These are phyloP conservation scores for Halcyon leucocephala DNA, from an alignment of 2,797 vertebrate species.

Conservation along the genomic window DNA sequence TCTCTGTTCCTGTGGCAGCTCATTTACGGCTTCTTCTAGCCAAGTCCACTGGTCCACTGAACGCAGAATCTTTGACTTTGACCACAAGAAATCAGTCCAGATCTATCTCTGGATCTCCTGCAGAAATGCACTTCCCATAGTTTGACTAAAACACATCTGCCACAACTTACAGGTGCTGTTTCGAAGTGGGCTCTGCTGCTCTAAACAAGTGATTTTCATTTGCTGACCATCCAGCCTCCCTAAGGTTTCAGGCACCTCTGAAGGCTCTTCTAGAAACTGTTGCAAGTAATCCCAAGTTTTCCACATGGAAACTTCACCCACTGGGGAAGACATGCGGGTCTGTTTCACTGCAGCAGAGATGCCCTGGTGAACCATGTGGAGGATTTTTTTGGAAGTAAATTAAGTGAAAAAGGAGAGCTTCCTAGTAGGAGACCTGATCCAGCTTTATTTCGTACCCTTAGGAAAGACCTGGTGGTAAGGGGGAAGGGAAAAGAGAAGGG, in stretches of 20 bases:
- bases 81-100: not conserved
- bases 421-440: not conserved
- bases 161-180: fast-evolving
- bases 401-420: not conserved
- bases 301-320: no score
- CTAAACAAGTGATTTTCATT: not conserved
- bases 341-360: not conserved
- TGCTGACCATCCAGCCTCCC: not conserved
- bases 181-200: not conserved
- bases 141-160: fast-evolving
- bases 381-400: not conserved
- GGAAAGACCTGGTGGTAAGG: not conserved
- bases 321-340: not conserved
- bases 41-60: not conserved
- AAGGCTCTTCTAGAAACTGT: not conserved
- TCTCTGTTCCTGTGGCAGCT: not conserved
- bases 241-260: not conserved
- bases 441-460: not conserved
- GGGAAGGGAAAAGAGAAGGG: not conserved
- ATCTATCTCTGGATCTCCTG: not conserved
- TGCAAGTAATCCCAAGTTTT: not conserved
- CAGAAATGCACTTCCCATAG: not conserved
- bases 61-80: not conserved
- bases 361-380: fast-evolving
- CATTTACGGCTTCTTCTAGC: not conserved